Base-by-base conservation (phyloP, 2,888 invertebrate species). In the Lomographa bimaculata region DNA sequence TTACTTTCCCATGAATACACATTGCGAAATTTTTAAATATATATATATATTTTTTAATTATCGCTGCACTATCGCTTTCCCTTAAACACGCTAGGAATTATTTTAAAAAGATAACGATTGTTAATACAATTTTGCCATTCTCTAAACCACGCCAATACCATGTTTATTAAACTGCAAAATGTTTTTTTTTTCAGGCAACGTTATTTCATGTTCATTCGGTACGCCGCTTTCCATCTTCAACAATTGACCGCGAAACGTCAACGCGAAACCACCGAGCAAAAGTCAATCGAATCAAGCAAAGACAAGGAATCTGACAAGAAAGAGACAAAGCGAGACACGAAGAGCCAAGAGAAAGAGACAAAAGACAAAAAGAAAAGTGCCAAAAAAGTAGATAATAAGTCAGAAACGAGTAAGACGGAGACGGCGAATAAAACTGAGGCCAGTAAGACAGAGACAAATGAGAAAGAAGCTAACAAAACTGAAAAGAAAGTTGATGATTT, bases 121-220 rank as follows among this genome's bases (percentile, higher is more conserved):
- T n/a, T n/a, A n/a, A n/a, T n/a, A n/a, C n/a, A n/a, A n/a, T n/a
- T n/a, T n/a, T n/a, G n/a, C n/a, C n/a, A n/a, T n/a, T n/a, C n/a
- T n/a, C n/a, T n/a, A n/a, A n/a, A n/a, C n/a, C n/a, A n/a, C n/a
- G n/a, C n/a, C n/a, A n/a, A n/a, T n/a, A n/a, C n/a, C n/a, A n/a
- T n/a, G n/a, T n/a, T n/a, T n/a, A n/a, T n/a, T n/a, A n/a, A n/a
- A n/a, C n/a, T n/a, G n/a, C n/a, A n/a, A n/a, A n/a, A n/a, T n/a
- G n/a, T 28, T 29, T 32, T 40, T 41, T 48, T 37, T 71, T 70
- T 30, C 52, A 90, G 90, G 64, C 92, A 96, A 19, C 93, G 97
- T 51, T 98, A 99, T 79, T 95, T 99, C 85, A 95, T 96, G 90
- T 99, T 99, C 76, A 97, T 99, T 48, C 96, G 98, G 60, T 95